These are phyloP conservation scores for Drosophila seclusa DNA, from an alignment of 2,888 invertebrate genomes.

Conservation along the genomic window DNA sequence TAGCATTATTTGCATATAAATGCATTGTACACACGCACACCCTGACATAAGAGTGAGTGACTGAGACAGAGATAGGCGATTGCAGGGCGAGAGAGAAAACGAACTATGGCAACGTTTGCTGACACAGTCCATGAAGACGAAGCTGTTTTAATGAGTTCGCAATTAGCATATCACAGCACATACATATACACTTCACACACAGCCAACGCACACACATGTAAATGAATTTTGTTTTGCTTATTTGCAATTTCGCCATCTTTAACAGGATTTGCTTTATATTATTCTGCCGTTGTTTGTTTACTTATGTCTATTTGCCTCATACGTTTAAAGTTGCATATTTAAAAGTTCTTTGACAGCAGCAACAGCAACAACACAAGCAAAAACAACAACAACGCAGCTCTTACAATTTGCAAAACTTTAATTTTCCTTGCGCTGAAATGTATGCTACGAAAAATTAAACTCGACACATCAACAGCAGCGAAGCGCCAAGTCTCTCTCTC, in stretches of 20 bases:
- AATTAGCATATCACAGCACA: slow-evolving; percentile 71
- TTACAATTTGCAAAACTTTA: slow-evolving; percentile 33
- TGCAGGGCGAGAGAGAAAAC: slow-evolving; percentile 5
- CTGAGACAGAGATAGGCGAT: slow-evolving; percentile 13
- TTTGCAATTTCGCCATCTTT: slow-evolving; percentile 3
- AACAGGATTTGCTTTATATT: slow-evolving; percentile 38
- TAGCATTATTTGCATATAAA: slow-evolving; percentile 61
- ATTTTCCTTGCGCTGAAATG: slow-evolving; percentile 45
- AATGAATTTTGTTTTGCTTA: slow-evolving; percentile 18
- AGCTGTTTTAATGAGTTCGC: slow-evolving; percentile 78
- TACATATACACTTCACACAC: slow-evolving; percentile 13
- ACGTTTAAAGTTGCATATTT: slow-evolving; percentile 57
- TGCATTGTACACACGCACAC: slow-evolving; percentile 37
- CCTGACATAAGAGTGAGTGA: not conserved
- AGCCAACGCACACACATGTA: slow-evolving; percentile 8
- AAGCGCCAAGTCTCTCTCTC: slow-evolving; percentile 29
- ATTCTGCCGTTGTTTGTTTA: slow-evolving; percentile 35
- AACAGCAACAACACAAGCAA: not conserved
- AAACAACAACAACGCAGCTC: slow-evolving; percentile 19
- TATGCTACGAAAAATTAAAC: slow-evolving; percentile 54
- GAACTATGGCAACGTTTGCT: slow-evolving; percentile 42
- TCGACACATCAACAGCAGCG: slow-evolving; percentile 19
- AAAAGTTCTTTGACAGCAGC: slow-evolving; percentile 34
- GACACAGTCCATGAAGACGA: slow-evolving; percentile 68
- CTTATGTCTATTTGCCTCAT: slow-evolving; percentile 34